These are phyloP conservation scores for Pseudolycoriella hygida DNA, from an alignment of 2,888 invertebrate species.

Conservation along the genomic window DNA sequence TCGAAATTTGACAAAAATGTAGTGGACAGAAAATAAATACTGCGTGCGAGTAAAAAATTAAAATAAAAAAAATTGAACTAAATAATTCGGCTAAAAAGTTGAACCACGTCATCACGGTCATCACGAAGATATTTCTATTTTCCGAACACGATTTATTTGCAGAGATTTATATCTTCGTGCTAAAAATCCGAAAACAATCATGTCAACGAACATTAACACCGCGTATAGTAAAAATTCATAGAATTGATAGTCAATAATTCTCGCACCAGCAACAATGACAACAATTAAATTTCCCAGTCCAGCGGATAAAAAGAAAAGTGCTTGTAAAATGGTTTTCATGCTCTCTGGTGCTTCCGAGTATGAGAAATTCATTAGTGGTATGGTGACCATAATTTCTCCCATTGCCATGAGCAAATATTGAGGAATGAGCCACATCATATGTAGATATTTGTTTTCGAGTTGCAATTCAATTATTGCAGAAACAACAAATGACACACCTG, in stretches of 20 bases:
- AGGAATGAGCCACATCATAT: conserved; percentile 45
- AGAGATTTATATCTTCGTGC: too few relatives aligned
- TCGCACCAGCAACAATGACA: conserved; percentile 65
- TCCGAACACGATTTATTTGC: too few relatives aligned
- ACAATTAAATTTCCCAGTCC: conserved; percentile 90
- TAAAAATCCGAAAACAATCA: conserved; percentile 65
- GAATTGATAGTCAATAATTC: conserved; percentile 61
- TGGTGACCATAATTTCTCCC: conserved; percentile 44
- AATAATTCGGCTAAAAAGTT: too few relatives aligned
- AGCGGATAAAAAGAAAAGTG: conserved; percentile 84
- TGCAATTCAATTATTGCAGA: conserved; percentile 70
- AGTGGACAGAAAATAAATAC: too few relatives aligned
- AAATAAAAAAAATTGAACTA: too few relatives aligned
- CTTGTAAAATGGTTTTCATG: conserved; percentile 90
- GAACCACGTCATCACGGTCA: too few relatives aligned
- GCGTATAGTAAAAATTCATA: conserved; percentile 77
- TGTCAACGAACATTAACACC: conserved; percentile 67
- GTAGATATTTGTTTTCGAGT: conserved; percentile 49
- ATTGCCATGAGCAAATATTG: conserved; percentile 49
- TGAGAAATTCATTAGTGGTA: too few relatives aligned
- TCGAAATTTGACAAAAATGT: too few relatives aligned
- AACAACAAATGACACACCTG: conserved; percentile 68
- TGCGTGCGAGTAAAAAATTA: too few relatives aligned
- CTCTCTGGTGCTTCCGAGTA: conserved; percentile 49
- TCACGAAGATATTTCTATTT: too few relatives aligned